Evolutionary conservation across 2,888 invertebrate genomes (phyloP).

Genomic region (Phalangium opilio): DNA sequence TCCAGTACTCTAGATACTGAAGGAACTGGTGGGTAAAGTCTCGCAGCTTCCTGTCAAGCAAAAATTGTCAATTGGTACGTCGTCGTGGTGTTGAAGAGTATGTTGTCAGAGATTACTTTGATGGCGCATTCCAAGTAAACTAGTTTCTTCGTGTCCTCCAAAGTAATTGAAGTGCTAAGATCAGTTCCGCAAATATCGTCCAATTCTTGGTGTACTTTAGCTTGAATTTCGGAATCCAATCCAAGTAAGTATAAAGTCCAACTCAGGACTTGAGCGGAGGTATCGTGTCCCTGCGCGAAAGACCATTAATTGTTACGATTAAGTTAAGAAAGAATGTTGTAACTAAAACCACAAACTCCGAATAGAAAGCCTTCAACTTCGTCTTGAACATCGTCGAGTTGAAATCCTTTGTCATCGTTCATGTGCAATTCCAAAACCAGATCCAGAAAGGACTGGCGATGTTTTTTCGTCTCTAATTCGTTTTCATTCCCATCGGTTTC

Average conservation of each 20-base stretch:
- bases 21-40: too few species aligned
- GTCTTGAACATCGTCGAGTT: conserved; percentile 17
- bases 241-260: conserved; percentile 61
- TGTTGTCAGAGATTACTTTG: too few species aligned
- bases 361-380: conserved; percentile 20
- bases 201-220: conserved; percentile 53
- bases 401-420: conserved; percentile 5
- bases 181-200: conserved; percentile 29
- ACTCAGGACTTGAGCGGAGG: conserved; percentile 62
- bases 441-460: conserved; percentile 18
- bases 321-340: too few species aligned
- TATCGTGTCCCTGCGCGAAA: conserved; percentile 25
- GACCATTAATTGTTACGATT: too few species aligned
- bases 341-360: conserved; percentile 5
- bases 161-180: too few species aligned
- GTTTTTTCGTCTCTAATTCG: conserved; percentile 6
- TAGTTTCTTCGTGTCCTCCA: too few species aligned
- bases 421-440: conserved; percentile 15
- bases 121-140: too few species aligned
- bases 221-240: conserved; percentile 27
- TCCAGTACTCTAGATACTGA: too few species aligned
- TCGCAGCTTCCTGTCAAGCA: too few species aligned
- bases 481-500: conserved; percentile 4
- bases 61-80: too few species aligned
- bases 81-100: too few species aligned